Conservation (phyloP, 2,113 vertebrate genomes). For the Podarcis raffonei region DNA sequence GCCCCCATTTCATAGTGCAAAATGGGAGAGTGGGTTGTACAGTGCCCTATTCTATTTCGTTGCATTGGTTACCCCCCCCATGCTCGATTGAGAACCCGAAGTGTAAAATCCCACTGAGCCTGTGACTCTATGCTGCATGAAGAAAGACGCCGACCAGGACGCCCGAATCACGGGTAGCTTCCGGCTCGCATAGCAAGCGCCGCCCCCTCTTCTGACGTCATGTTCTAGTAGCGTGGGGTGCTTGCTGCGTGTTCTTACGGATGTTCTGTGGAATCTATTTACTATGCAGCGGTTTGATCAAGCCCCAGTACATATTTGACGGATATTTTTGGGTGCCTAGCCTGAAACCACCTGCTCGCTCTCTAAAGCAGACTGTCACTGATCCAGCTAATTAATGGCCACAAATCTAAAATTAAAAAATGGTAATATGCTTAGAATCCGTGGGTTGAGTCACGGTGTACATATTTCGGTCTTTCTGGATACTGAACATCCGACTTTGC, state of each 20-base stretch:
- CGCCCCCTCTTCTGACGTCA: not conserved
- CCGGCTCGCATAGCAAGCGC: too few relatives aligned
- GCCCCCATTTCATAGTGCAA: not conserved
- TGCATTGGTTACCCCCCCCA: not conserved
- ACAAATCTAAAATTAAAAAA: not conserved
- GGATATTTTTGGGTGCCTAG: not conserved
- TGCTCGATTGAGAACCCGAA: not conserved
- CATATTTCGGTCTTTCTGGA: not conserved
- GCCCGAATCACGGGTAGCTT: not conserved
- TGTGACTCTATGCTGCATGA: not conserved
- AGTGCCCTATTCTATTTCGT: not conserved
- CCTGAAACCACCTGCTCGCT: not conserved
- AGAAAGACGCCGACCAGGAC: not conserved
- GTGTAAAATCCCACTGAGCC: not conserved
- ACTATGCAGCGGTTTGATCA: not conserved
- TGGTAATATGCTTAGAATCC: not conserved
- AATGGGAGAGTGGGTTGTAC: not conserved
- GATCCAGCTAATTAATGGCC: not conserved
- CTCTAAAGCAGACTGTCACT: not conserved
- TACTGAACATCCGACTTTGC: not conserved
- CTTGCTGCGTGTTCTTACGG: not conserved
- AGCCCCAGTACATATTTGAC: not conserved
- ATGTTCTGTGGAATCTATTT: not conserved
- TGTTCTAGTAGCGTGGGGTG: not conserved
- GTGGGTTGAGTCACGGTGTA: not conserved